Base-by-base conservation (phyloP, 2,888 invertebrate species). In the Ectemnius lituratus region DNA sequence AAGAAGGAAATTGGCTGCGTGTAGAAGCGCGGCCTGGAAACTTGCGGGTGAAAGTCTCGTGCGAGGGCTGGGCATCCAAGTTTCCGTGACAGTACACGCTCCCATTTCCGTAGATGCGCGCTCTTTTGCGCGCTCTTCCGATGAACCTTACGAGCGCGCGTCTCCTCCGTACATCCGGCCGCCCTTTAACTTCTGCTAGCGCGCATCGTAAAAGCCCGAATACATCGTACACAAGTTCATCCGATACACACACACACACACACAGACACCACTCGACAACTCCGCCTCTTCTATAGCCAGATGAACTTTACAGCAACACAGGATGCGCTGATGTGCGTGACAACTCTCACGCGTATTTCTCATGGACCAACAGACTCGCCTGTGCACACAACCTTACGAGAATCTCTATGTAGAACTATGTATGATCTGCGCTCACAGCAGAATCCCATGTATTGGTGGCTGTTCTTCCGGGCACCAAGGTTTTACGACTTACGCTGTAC, bases 401-500 rank as follows among this genome's bases (percentile, higher is more conserved):
- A 37, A 8, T 11, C 11, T 1, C 37, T 37, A 37, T 37, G 11
- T 11, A 37, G 8, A 37, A 37, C 37, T 37, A 2, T 37, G 37
- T 37, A 37, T 37, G 37, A 37, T 37, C 37, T 11, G 37, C 11
- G 1, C 37, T 37, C 37, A 37, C 37, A 8, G 23, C 2, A 23
- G 37, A 37, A 37, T 37, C 73, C 68, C 61, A 64, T 67, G 69
- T 82, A 73, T 73, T 76, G 67, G 69, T 78, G 52, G 76, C 49
- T 59, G 76, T 80, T 81, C 75, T 76, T 82, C 78, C 78, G 76
- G 76, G 83, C 77, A 78, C 76, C 74, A 78, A 52, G 75, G 71
- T 81, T 82, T 82, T 83, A 81, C 75, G 81, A 77, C 75, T 80
- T 87, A 85, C 83, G 84, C 82, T 82, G 75, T 84, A 83, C 76